Percentiles rank a stretch among this genome's conserved stretches.
Conservation (phyloP, 2,113 vertebrate species). For the Mastomys natalensis region DNA sequence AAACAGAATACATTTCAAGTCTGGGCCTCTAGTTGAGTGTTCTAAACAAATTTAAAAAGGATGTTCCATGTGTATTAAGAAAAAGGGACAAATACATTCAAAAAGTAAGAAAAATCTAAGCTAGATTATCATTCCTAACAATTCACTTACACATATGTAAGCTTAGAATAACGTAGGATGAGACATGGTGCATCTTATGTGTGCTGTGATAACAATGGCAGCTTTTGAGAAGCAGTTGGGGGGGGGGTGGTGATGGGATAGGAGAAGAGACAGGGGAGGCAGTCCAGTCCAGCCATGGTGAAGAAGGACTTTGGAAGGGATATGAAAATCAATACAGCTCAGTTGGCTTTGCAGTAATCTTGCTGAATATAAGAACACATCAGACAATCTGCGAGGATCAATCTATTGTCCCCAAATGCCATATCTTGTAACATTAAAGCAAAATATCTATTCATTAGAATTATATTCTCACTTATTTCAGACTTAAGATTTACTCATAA, state of each 20-base stretch:
- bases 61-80: background rate
- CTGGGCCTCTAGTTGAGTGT: background rate
- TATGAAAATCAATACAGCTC: background rate
- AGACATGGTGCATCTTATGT: background rate
- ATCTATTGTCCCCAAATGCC: background rate
- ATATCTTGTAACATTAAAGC: background rate
- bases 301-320: background rate
- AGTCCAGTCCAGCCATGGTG: background rate
- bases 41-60: background rate
- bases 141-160: too few species aligned
- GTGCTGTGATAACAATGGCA: background rate
- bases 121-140: background rate
- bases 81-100: background rate
- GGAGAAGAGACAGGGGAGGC: background rate
- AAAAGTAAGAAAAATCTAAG: background rate
- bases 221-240: background rate
- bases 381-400: background rate
- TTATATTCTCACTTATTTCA: background rate
- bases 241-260: background rate
- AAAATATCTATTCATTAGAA: background rate
- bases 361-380: background rate
- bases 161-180: background rate
- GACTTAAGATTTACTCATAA: constrained; percentile 36
- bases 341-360: too few species aligned
- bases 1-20: background rate